Conservation (phyloP, 2,888 invertebrate genomes). For the Epinotia brunnichana region DNA sequence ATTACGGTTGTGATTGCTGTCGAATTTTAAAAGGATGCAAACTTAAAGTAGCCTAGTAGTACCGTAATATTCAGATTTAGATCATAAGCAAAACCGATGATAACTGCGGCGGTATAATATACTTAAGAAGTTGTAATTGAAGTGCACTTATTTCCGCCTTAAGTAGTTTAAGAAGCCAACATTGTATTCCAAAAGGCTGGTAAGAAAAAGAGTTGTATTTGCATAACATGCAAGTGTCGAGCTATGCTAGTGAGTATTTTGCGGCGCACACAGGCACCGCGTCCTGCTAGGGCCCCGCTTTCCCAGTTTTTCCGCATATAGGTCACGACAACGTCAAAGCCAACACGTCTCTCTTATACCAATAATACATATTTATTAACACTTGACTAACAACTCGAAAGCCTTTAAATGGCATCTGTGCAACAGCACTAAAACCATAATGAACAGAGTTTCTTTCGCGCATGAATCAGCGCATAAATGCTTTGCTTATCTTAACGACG, state of each 20-base stretch:
- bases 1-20: not conserved
- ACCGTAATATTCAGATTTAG: conserved; percentile 18
- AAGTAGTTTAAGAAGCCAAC: conserved; percentile 11
- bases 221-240: conserved; percentile 9
- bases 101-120: not conserved
- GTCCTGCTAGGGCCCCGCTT: conserved; percentile 57
- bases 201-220: conserved; percentile 18
- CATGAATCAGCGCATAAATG: conserved; percentile 50
- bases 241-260: not conserved
- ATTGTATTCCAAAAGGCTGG: conserved; percentile 2
- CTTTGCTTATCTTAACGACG: conserved; percentile 56
- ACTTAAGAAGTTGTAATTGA: conserved; percentile 2
- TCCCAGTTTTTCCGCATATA: conserved; percentile 62
- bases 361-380: conserved; percentile 45
- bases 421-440: conserved; percentile 36
- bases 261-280: conserved; percentile 20
- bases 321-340: conserved; percentile 50
- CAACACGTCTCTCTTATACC: conserved; percentile 49
- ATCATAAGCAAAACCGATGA: conserved; percentile 21
- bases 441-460: conserved; percentile 38
- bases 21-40: not conserved
- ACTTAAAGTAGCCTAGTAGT: not conserved
- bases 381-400: conserved; percentile 34
- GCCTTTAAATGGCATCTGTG: conserved; percentile 25
- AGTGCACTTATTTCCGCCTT: conserved; percentile 4